These are phyloP conservation scores for Melieria picta DNA, from an alignment of 2,888 invertebrate species.

Conservation along the genomic window DNA sequence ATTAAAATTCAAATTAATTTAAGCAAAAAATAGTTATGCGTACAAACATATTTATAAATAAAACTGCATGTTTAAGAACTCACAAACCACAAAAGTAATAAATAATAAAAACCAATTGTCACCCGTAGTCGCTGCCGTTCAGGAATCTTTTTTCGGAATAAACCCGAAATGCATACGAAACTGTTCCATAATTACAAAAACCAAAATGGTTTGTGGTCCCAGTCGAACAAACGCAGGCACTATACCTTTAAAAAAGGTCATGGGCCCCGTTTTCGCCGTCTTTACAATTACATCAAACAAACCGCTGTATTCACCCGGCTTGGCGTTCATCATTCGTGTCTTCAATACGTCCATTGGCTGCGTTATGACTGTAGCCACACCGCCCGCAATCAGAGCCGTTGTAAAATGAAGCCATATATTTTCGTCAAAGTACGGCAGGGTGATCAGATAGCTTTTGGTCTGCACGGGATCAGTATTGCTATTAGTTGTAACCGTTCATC, in stretches of 20 bases:
- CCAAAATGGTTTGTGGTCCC: conserved; percentile 96
- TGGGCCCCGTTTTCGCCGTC: conserved; percentile 89
- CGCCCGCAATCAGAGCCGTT: conserved; percentile 85
- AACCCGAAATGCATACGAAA: conserved; percentile 82
- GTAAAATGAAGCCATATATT: conserved; percentile 89
- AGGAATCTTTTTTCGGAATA: conserved; percentile 18
- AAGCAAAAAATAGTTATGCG: too few relatives aligned
- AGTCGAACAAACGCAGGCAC: conserved; percentile 95
- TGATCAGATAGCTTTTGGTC: conserved; percentile 73
- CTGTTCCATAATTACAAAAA: conserved; percentile 96
- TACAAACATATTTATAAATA: too few relatives aligned
- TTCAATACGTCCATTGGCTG: conserved; percentile 98
- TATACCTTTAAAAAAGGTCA: conserved; percentile 97
- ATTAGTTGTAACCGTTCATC: too few relatives aligned
- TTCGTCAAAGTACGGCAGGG: conserved; percentile 80
- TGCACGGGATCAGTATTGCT: conserved; percentile 62
- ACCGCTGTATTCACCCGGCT: conserved; percentile 87
- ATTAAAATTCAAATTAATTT: too few relatives aligned
- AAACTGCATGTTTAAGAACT: too few relatives aligned
- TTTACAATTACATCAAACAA: conserved; percentile 77
- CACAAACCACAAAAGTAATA: too few relatives aligned
- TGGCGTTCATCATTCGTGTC: conserved; percentile 97
- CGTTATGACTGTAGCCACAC: conserved; percentile 73
- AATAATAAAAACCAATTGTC: too few relatives aligned
- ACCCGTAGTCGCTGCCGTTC: too few relatives aligned